Conservation (phyloP, 2,113 vertebrate species). For the Thamnaconus septentrionalis region DNA sequence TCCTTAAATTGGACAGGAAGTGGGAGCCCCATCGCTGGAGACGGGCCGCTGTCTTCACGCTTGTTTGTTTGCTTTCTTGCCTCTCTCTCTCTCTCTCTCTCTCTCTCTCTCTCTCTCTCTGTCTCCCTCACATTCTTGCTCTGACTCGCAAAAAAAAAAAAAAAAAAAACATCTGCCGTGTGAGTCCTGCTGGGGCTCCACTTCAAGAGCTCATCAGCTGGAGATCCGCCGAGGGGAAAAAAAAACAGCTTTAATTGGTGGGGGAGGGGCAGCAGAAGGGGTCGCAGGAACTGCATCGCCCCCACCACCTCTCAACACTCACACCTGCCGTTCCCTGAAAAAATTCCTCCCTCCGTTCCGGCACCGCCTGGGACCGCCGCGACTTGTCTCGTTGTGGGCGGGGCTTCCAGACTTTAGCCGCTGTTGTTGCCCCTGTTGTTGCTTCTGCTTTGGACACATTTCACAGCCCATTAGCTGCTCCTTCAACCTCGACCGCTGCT, state of each 20-base stretch:
- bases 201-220: slow-evolving; percentile 72
- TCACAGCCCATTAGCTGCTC: slow-evolving; percentile 70
- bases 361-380: slow-evolving; percentile 42
- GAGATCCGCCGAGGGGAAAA: slow-evolving; percentile 47
- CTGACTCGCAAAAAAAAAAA: too few relatives aligned
- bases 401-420: slow-evolving; percentile 61
- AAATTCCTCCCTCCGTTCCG: not conserved
- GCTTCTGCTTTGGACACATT: slow-evolving; percentile 58
- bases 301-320: slow-evolving; percentile 6
- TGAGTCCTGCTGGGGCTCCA: slow-evolving; percentile 65
- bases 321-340: slow-evolving; percentile 1
- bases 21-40: slow-evolving; percentile 44
- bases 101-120: slow-evolving; percentile 50
- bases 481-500: slow-evolving; percentile 56
- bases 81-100: slow-evolving; percentile 51
- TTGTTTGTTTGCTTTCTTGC: slow-evolving; percentile 60
- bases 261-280: slow-evolving; percentile 44
- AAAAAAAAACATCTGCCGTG: slow-evolving; percentile 70
- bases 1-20: slow-evolving; percentile 62
- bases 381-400: slow-evolving; percentile 44
- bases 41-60: slow-evolving; percentile 61
- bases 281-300: slow-evolving; percentile 1
- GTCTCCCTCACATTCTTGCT: slow-evolving; percentile 45
- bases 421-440: slow-evolving; percentile 60
- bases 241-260: slow-evolving; percentile 74